These are phyloP conservation scores for Lepisosteus osseus DNA, from an alignment of 2,113 vertebrate species.

Conservation along the genomic window DNA sequence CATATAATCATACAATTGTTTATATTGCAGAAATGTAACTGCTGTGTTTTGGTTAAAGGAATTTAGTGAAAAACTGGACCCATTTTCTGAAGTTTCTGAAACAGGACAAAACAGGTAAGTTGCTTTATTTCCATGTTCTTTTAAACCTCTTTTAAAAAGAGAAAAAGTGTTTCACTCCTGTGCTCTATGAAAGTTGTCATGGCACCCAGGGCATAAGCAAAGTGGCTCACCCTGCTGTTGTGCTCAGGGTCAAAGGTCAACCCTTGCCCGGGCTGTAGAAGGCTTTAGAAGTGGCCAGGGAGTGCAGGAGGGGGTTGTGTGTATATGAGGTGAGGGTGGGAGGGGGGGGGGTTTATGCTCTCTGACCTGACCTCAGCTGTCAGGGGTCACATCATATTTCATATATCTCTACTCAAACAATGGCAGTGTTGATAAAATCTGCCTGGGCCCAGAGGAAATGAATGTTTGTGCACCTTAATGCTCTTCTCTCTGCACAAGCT, in stretches of 20 bases:
- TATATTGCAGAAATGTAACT: slow-evolving; percentile 52
- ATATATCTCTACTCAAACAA: slow-evolving; percentile 44
- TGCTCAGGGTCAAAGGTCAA: slow-evolving; percentile 30
- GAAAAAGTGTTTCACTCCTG: too few species aligned
- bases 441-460: slow-evolving; percentile 31
- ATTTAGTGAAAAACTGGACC: slow-evolving; percentile 23
- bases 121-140: too few species aligned
- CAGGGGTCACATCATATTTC: slow-evolving; percentile 9
- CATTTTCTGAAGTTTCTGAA: slow-evolving; percentile 32
- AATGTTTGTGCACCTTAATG: slow-evolving; percentile 26
- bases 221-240: too few species aligned
- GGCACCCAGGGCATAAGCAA: too few species aligned
- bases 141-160: too few species aligned
- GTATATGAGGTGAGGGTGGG: background rate
- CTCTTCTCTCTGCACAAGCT: background rate
- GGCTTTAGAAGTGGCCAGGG: background rate
- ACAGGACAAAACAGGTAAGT: background rate
- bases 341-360: background rate
- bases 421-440: slow-evolving; percentile 62
- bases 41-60: slow-evolving; percentile 36
- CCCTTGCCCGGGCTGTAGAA: slow-evolving; percentile 20
- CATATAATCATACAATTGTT: slow-evolving; percentile 60
- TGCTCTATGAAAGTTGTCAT: too few species aligned
- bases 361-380: too few species aligned
- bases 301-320: background rate